Percentiles rank a stretch among this genome's conserved stretches.
Evolutionary conservation across 2,888 invertebrate genomes (phyloP).

Genomic region (Mesorhabditis belari): DNA sequence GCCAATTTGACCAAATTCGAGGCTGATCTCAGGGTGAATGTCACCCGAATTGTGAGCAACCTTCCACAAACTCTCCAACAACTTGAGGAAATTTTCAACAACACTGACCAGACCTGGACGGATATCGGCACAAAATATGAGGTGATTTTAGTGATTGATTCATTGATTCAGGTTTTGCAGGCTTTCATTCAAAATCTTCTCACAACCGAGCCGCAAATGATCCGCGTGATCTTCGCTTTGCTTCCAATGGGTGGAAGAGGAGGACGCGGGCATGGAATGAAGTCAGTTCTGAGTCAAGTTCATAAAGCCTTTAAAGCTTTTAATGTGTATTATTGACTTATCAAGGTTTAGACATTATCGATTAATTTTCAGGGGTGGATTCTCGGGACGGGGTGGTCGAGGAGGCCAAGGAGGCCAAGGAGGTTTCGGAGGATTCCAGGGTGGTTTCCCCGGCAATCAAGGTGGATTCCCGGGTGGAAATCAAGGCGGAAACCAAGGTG

Average conservation of each 20-base stretch:
- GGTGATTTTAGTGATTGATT: background rate
- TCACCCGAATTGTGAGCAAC: slow-evolving; percentile 9
- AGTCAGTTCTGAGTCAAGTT: background rate
- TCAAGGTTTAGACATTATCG: background rate
- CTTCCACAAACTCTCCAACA: slow-evolving; percentile 8
- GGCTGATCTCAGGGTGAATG: slow-evolving; percentile 11
- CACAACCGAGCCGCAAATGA: background rate
- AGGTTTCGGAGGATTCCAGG: background rate
- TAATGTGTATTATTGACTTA: background rate
- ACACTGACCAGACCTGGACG: slow-evolving; percentile 14
- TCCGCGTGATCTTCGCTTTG: background rate
- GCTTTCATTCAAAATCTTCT: background rate
- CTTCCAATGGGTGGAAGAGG: background rate
- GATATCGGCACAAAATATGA: background rate
- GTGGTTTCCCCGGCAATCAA: background rate
- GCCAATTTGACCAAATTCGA: slow-evolving; percentile 8
- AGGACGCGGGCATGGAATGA: background rate
- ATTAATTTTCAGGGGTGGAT: too few species aligned
- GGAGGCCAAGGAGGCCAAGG: background rate
- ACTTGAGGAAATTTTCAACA: slow-evolving; percentile 13
- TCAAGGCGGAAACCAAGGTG: background rate
- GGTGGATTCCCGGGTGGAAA: background rate
- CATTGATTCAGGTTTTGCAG: too few species aligned
- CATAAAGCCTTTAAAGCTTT: background rate
- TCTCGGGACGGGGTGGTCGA: background rate